Evolutionary conservation across 2,797 vertebrate species (phyloP).

Genomic region (Agapornis canus): DNA sequence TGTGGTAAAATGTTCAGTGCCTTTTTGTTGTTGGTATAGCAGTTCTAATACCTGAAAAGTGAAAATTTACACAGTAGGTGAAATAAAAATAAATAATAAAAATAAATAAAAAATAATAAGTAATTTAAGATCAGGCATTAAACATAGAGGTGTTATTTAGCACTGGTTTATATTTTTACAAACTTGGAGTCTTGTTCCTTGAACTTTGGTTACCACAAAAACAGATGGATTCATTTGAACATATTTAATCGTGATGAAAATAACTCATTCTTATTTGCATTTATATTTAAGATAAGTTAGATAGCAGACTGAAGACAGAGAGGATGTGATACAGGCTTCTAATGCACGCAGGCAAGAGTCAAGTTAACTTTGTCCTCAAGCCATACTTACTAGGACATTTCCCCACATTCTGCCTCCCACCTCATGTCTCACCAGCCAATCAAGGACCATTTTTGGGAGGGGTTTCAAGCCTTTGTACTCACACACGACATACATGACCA

Average conservation of each 20-base stretch:
- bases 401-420: background rate
- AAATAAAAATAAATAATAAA: background rate
- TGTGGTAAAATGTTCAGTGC: background rate
- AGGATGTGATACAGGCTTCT: background rate
- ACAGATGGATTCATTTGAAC: background rate
- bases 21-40: background rate
- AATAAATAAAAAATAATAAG: background rate
- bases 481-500: background rate
- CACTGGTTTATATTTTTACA: constrained; percentile 22
- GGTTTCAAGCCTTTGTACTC: background rate
- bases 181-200: background rate
- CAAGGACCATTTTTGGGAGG: background rate
- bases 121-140: background rate
- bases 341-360: background rate
- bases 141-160: background rate
- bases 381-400: background rate
- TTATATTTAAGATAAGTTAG: constrained; percentile 1
- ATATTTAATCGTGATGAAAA: background rate
- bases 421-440: background rate
- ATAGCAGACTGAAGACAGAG: background rate
- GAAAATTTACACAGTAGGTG: background rate
- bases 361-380: background rate
- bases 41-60: background rate
- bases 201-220: constrained; percentile 13
- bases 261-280: constrained; percentile 4